These are phyloP conservation scores for Deroptyus accipitrinus DNA, from an alignment of 2,113 vertebrate species.

Conservation along the genomic window DNA sequence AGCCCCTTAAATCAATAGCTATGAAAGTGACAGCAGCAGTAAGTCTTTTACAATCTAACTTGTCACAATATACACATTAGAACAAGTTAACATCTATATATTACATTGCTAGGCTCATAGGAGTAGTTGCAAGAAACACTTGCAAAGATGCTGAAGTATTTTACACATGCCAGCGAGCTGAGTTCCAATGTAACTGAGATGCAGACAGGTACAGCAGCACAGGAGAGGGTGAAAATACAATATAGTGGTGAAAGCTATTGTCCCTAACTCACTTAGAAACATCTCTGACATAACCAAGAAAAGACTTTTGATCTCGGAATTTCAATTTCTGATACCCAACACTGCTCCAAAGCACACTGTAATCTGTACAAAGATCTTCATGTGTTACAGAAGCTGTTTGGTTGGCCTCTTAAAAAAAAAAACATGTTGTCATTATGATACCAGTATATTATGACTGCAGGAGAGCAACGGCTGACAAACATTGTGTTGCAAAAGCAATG, in stretches of 20 bases:
- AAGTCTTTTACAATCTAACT: background rate
- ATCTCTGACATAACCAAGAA: background rate
- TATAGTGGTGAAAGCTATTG: background rate
- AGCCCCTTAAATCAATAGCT: background rate
- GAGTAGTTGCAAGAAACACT: background rate
- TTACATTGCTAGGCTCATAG: background rate
- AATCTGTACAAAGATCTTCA: background rate
- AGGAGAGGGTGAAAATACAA: background rate
- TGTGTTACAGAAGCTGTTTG: background rate
- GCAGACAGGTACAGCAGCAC: background rate
- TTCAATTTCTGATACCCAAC: background rate
- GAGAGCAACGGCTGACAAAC: background rate
- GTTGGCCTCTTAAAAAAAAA: background rate
- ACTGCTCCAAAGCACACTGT: background rate
- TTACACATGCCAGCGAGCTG: background rate
- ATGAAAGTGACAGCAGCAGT: background rate
- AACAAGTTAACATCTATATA: background rate
- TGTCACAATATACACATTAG: background rate
- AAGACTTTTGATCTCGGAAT: background rate
- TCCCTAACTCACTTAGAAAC: background rate
- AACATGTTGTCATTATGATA: background rate
- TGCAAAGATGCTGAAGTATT: background rate
- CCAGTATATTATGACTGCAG: background rate
- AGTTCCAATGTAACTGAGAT: background rate
- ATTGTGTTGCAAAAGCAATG: background rate